These are phyloP conservation scores for Tauraco erythrolophus DNA, from an alignment of 2,113 vertebrate species.

Conservation along the genomic window DNA sequence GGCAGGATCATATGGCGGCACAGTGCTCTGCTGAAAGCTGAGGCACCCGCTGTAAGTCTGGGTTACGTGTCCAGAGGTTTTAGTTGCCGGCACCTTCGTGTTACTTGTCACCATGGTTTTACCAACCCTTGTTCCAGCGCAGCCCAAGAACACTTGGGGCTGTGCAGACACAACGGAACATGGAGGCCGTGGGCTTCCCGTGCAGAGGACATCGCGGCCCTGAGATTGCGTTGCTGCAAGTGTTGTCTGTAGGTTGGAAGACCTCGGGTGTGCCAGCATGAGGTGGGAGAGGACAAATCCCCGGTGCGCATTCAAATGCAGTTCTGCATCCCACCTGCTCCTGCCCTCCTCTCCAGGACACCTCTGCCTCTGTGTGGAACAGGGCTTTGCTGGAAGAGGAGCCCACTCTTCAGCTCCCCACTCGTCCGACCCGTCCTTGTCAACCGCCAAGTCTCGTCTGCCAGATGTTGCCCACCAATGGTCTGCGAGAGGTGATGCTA, in stretches of 20 bases:
- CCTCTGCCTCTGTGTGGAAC: fast-evolving
- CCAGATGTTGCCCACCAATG: fast-evolving
- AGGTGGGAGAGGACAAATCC: neutral
- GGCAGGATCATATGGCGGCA: neutral
- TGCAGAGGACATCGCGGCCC: fast-evolving
- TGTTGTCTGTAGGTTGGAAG: neutral
- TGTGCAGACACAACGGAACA: too few relatives aligned
- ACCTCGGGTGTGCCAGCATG: fast-evolving
- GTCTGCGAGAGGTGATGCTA: too few relatives aligned
- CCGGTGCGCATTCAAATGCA: fast-evolving
- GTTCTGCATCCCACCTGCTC: neutral
- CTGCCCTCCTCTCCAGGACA: neutral
- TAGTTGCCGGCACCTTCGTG: too few relatives aligned
- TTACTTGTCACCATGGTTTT: too few relatives aligned
- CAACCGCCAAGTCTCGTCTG: neutral
- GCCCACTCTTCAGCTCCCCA: neutral
- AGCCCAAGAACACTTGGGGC: too few relatives aligned
- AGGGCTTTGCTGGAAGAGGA: neutral
- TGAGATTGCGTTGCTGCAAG: fast-evolving
- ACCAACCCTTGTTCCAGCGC: too few relatives aligned
- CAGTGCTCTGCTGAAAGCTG: fast-evolving
- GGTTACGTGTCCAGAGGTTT: fast-evolving
- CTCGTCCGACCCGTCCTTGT: too few relatives aligned
- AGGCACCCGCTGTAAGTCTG: too few relatives aligned
- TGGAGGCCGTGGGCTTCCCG: fast-evolving